Evolutionary conservation across 2,888 invertebrate species (phyloP).

Genomic region (Drosophila testacea): DNA sequence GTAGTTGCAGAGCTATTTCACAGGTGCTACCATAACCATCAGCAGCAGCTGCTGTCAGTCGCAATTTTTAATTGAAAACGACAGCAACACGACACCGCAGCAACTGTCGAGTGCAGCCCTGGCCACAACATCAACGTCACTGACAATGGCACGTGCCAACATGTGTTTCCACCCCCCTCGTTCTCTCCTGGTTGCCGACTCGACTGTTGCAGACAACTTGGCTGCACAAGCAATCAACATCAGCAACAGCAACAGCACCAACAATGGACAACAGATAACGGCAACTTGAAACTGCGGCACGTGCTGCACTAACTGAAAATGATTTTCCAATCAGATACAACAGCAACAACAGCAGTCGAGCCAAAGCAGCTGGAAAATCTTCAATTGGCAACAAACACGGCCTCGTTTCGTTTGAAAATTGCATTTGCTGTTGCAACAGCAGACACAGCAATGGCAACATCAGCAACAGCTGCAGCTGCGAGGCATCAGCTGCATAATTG

Average conservation of each 20-base stretch:
- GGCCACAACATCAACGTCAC: slow-evolving; percentile 53
- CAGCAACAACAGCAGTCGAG: slow-evolving; percentile 16
- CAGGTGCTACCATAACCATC: slow-evolving; percentile 69
- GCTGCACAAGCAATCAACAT: slow-evolving; percentile 61
- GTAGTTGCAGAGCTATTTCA: slow-evolving; percentile 29
- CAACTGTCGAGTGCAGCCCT: slow-evolving; percentile 51
- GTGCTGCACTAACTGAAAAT: slow-evolving; percentile 66
- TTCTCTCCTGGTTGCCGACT: slow-evolving; percentile 12
- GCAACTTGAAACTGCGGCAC: slow-evolving; percentile 59
- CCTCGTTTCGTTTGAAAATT: slow-evolving; percentile 66
- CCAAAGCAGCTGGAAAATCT: slow-evolving; percentile 68
- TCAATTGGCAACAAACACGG: slow-evolving; percentile 51
- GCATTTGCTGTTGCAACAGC: slow-evolving; percentile 46
- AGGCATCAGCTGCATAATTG: slow-evolving; percentile 72
- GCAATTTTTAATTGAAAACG: slow-evolving; percentile 83
- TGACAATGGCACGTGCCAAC: slow-evolving; percentile 74
- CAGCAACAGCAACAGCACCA: slow-evolving; percentile 36
- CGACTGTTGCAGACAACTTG: slow-evolving; percentile 70
- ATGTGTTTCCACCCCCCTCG: slow-evolving; percentile 61
- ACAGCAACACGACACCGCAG: slow-evolving; percentile 54
- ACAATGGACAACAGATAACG: slow-evolving; percentile 15
- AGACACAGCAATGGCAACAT: slow-evolving; percentile 11
- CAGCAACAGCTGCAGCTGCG: slow-evolving; percentile 53
- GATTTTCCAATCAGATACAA: slow-evolving; percentile 70
- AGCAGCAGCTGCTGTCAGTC: slow-evolving; percentile 83